Conservation (phyloP, 2,113 vertebrate genomes). For the Nannobrachium achirus region DNA sequence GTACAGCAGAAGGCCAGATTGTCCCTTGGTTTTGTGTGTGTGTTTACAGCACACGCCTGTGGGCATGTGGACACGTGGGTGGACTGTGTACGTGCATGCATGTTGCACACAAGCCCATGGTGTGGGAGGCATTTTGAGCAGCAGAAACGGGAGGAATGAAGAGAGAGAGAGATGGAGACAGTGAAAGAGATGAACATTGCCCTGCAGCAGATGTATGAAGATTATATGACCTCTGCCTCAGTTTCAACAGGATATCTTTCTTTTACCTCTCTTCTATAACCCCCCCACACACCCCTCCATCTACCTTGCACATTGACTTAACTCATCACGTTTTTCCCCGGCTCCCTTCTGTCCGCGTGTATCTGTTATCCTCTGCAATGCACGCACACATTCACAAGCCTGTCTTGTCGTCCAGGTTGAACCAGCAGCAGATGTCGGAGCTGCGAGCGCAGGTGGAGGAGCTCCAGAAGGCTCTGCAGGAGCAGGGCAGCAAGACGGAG, state of each 20-base stretch:
- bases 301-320: constrained; percentile 2
- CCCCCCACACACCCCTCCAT: not conserved
- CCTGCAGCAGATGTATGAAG: constrained; percentile 37
- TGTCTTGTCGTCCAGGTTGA: constrained; percentile 74
- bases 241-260: constrained; percentile 17
- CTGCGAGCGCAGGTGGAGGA: constrained; percentile 86
- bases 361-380: not conserved
- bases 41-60: constrained; percentile 46
- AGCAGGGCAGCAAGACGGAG: constrained; percentile 85
- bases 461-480: constrained; percentile 85
- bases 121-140: constrained; percentile 71
- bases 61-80: constrained; percentile 69
- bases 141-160: constrained; percentile 67
- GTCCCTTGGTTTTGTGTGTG: constrained; percentile 57
- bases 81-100: constrained; percentile 52
- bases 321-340: not conserved
- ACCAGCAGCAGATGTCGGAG: constrained; percentile 86
- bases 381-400: not conserved
- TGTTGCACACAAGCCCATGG: constrained; percentile 64
- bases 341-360: not conserved
- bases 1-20: constrained; percentile 75
- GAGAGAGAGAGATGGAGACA: constrained; percentile 14
- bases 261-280: constrained; percentile 4
- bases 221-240: constrained; percentile 20
- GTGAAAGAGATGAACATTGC: constrained; percentile 42